Evolutionary conservation across 1,140 invertebrate genomes (phyloP).

Genomic region (Brachionus rubens): DNA sequence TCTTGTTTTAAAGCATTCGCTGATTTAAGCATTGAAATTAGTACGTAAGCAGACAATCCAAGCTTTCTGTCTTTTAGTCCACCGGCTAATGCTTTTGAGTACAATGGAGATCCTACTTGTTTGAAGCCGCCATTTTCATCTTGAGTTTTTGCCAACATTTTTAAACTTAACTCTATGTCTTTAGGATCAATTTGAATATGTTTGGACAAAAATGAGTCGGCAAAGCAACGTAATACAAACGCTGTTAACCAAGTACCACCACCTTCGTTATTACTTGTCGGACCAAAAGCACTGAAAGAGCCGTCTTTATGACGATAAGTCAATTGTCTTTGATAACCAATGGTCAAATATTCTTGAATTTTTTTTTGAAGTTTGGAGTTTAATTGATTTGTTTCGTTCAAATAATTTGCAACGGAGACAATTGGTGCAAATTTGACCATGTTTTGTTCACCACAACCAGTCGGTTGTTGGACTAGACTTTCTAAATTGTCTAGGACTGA

Average conservation of each 20-base stretch:
- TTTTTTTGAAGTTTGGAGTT: background rate
- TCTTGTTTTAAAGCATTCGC: slow-evolving; percentile 22
- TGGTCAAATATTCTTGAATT: slow-evolving; percentile 17
- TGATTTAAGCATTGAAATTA: slow-evolving; percentile 55
- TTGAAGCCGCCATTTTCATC: slow-evolving; percentile 81
- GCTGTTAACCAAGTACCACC: slow-evolving; percentile 96
- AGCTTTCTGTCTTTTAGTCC: slow-evolving; percentile 50
- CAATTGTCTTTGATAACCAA: slow-evolving; percentile 78
- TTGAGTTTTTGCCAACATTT: slow-evolving; percentile 73
- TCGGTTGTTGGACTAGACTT: slow-evolving; percentile 74
- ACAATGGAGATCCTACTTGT: slow-evolving; percentile 59
- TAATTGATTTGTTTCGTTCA: slow-evolving; percentile 52
- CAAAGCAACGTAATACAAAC: slow-evolving; percentile 81
- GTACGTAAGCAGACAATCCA: slow-evolving; percentile 54
- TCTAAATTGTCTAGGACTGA: slow-evolving; percentile 53
- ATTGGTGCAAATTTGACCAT: slow-evolving; percentile 88
- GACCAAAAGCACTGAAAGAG: slow-evolving; percentile 89
- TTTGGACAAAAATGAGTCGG: slow-evolving; percentile 74
- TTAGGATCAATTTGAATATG: slow-evolving; percentile 66
- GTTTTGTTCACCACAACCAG: slow-evolving; percentile 89
- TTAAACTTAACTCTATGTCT: slow-evolving; percentile 68
- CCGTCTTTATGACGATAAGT: slow-evolving; percentile 83
- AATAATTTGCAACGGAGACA: slow-evolving; percentile 77
- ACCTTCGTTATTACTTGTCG: slow-evolving; percentile 60
- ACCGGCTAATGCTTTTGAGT: slow-evolving; percentile 56